phyloP scores from a whole-genome alignment of 2,113 vertebrate genomes.

The Anser cygnoides region DNA sequence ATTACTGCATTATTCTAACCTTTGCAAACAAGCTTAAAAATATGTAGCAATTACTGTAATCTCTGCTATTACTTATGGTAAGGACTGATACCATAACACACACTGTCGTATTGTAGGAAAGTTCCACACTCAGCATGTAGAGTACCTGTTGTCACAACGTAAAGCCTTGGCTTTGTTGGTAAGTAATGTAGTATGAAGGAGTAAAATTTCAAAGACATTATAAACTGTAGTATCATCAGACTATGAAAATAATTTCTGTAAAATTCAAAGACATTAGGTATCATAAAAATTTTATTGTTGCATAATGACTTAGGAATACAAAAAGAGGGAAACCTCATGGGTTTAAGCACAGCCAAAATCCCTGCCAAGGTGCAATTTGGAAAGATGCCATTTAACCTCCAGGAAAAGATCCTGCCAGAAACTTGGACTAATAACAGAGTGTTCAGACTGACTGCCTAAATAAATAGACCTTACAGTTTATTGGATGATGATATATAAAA shows the following conservation, averaged over 20 bases:
- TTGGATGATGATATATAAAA: conserved; percentile 1
- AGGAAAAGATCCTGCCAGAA: conserved; percentile 40
- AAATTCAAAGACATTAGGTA: conserved; percentile 9
- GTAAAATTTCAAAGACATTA: background rate
- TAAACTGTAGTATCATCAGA: background rate
- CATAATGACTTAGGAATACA: conserved; percentile 29
- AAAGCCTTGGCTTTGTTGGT: background rate
- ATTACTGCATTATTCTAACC: background rate
- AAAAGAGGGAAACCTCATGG: background rate
- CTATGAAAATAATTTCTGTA: background rate
- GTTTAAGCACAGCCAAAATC: conserved; percentile 9
- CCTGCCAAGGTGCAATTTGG: conserved; percentile 45
- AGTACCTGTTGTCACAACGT: background rate
- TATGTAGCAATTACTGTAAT: background rate
- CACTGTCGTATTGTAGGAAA: background rate
- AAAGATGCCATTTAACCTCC: conserved; percentile 44
- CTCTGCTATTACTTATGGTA: background rate
- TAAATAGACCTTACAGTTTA: conserved; percentile 1
- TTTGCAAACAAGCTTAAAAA: background rate
- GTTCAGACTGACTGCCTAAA: conserved; percentile 27
- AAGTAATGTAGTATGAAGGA: background rate
- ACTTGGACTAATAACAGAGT: background rate
- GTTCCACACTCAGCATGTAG: background rate
- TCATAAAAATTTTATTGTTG: background rate
- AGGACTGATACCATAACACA: background rate